Evolutionary conservation across 2,113 vertebrate species (phyloP), one percentile per base, ranked within the genome.

Genomic region (Pseudorectes ferrugineus): DNA sequence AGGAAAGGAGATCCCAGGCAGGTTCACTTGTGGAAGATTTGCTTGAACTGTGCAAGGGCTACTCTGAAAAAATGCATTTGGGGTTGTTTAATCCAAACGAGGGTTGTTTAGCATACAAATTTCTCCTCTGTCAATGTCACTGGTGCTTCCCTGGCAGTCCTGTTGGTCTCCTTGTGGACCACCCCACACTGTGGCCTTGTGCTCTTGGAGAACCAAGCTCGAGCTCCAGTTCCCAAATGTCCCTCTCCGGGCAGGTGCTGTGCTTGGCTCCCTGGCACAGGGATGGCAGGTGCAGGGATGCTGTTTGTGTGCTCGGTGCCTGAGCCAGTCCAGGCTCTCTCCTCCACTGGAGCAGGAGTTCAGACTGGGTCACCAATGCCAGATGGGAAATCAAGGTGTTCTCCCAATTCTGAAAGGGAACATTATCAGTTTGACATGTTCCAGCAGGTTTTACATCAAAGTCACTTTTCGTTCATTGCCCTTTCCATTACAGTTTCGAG

Each of bases 121-220:
- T 33, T 58, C 75, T 35, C 28, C 21, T 29, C 48, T 90, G 49
- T 43, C 25, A 22, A 0, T 7, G 38, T 57, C 36, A 13, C 40
- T 83, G 83, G 42, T 46, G 58, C 62, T 68, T 59, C 25, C 22
- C 23, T 70, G 42, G 33, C 48, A 38, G 70, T 38, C 81, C 81
- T 67, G 35, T 38, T 87, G 61, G 35, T 55, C 67, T 89, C 49
- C 15, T 21, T 43, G 12, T 3, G 40, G 55, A 28, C 24, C 4
- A 2, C 28, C 45, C 46, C 46, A 0, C 4, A 0, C 7, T 5
- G 14, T 38, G 63, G 8, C 35, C 46, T 40, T 12, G 29, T 51
- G 52, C 49, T 57, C 16, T 43, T 2, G 1, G 23, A 51, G 57
- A 71, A 8, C 43, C 67, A 42, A 16, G n/a, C 12, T 65, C 2